Evolutionary conservation across 2,797 vertebrate genomes (phyloP), one percentile per base, ranked within the genome.

Genomic region (Peromyscus attwateri): DNA sequence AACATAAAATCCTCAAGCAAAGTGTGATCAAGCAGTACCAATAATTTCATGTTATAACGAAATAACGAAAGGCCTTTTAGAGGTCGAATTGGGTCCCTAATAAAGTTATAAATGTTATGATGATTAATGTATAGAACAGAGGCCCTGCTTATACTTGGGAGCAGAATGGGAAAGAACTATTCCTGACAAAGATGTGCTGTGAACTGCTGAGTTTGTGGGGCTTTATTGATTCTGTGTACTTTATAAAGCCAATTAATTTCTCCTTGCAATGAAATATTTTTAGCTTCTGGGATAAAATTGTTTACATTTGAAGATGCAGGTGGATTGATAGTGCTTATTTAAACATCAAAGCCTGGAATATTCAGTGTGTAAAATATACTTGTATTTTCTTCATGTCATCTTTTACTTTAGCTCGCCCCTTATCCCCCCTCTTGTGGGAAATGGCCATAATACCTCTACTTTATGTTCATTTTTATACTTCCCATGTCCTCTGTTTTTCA

Each of bases 201-300:
- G 0, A 1, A 92, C 62, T 95, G 96, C 73, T 95, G 90, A 92
- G 31, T 93, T 23, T 66, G 70, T 84, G 90, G 85, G 91, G 64
- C 92, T 93, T 46, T 62, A 96, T 97, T 81, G 91, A 97, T 96
- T 95, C 40, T 1, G 70, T 93, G 40, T 95, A 96, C 97, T 95
- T 97, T 96, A 92, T 94, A 97, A 97, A 98, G 82, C 73, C 89
- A 95, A 93, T 97, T 97, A 92, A 96, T 97, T 94, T 96, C 68
- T 96, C 95, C 80, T 93, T 87, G 81, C 85, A 93, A 96, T 81
- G 76, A 96, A 95, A 71, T 91, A 92, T 95, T 96, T 97, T 97
- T 96, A 97, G 87, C 40, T 85, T 75, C 91, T 89, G 81, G 52
- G 62, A 52, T 95, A 89, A 97, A 97, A 90, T 90, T 96, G 40